phyloP scores from a whole-genome alignment of 2,113 vertebrate species.

The Propithecus coquereli region DNA sequence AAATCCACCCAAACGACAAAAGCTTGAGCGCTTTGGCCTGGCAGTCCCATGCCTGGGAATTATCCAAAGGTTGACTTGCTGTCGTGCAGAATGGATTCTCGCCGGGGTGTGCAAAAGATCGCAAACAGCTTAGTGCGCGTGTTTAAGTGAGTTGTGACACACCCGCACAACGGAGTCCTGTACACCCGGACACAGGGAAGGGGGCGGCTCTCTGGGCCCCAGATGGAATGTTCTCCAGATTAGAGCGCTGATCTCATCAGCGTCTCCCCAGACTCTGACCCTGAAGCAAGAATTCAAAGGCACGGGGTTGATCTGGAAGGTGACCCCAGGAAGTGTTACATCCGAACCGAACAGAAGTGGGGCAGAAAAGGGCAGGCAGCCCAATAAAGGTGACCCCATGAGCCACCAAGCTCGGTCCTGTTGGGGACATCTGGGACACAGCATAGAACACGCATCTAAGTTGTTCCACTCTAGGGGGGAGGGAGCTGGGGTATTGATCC shows the following conservation, averaged over 20 bases:
- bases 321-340: background rate
- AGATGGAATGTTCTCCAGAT: background rate
- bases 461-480: accelerated
- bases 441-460: accelerated
- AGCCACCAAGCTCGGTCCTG: background rate
- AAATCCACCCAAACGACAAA: background rate
- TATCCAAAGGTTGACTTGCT: background rate
- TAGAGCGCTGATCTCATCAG: accelerated
- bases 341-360: background rate
- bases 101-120: background rate
- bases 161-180: background rate
- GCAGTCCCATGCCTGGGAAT: background rate
- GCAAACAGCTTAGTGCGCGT: too few species aligned
- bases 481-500: background rate
- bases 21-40: background rate
- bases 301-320: background rate
- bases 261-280: background rate
- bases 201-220: background rate
- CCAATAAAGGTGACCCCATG: background rate
- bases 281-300: background rate
- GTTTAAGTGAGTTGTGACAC: background rate
- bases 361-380: too few species aligned
- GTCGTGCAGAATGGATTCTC: accelerated
- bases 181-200: background rate
- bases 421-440: background rate